Evolutionary conservation across 2,888 invertebrate genomes (phyloP).

Genomic region (Acleris emargana): DNA sequence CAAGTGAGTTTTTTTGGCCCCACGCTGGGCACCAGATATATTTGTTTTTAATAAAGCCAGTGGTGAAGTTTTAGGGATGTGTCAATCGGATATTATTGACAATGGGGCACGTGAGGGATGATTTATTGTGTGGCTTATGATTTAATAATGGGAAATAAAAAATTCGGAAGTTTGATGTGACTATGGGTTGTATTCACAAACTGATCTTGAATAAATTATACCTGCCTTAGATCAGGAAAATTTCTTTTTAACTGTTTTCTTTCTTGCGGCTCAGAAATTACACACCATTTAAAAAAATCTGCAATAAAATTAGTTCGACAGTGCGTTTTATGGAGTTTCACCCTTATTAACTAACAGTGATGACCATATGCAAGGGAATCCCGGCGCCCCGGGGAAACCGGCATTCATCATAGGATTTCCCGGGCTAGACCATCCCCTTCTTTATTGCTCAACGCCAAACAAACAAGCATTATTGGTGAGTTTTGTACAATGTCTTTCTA

Average conservation of each 20-base stretch:
- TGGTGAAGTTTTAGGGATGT: slow-evolving; percentile 52
- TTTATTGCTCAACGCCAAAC: slow-evolving; percentile 57
- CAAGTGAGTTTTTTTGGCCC: slow-evolving; percentile 60
- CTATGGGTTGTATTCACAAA: too few relatives aligned
- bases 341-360: slow-evolving; percentile 3
- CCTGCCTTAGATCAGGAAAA: too few relatives aligned
- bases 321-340: too few relatives aligned
- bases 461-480: slow-evolving; percentile 35
- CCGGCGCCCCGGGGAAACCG: slow-evolving; percentile 60
- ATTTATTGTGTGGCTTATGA: slow-evolving; percentile 13
- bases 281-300: too few relatives aligned
- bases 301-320: too few relatives aligned
- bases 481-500: too few relatives aligned
- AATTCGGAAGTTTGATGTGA: too few relatives aligned
- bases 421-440: slow-evolving; percentile 54
- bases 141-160: background rate
- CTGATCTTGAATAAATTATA: too few relatives aligned
- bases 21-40: slow-evolving; percentile 58
- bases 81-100: slow-evolving; percentile 31
- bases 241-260: too few relatives aligned
- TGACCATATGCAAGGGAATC: slow-evolving; percentile 66
- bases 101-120: slow-evolving; percentile 30
- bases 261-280: too few relatives aligned
- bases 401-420: slow-evolving; percentile 79
- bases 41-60: slow-evolving; percentile 75